phyloP scores from a whole-genome alignment of 92 coral and sea anemone genomes.

The Palythoa caribaeorum region DNA sequence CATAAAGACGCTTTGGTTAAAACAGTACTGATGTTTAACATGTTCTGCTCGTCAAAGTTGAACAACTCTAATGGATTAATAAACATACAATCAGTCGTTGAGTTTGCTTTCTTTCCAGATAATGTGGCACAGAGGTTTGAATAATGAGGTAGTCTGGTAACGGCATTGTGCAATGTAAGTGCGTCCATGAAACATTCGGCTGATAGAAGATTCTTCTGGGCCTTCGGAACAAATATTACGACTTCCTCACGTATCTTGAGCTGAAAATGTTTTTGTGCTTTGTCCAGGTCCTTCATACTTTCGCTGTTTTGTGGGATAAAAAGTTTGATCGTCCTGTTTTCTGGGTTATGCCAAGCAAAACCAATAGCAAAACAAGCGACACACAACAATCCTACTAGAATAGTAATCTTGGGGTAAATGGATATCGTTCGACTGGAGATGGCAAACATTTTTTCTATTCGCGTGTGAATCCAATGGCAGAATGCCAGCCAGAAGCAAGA shows the following conservation, averaged over 20 bases:
- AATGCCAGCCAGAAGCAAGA: constrained; percentile 69
- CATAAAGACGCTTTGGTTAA: constrained; percentile 53
- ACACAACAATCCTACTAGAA: constrained; percentile 49
- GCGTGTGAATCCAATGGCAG: constrained; percentile 72
- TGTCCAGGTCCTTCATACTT: constrained; percentile 72
- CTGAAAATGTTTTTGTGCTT: constrained; percentile 73
- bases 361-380: constrained; percentile 84
- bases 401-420: constrained; percentile 64
- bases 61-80: constrained; percentile 70
- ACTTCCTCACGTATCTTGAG: constrained; percentile 67
- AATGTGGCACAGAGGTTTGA: constrained; percentile 63
- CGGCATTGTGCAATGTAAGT: constrained; percentile 53
- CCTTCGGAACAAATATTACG: constrained; percentile 63
- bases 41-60: constrained; percentile 54
- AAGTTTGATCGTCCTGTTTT: constrained; percentile 84
- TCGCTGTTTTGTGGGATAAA: constrained; percentile 90
- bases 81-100: constrained; percentile 49
- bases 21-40: constrained; percentile 52
- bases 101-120: constrained; percentile 39
- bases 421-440: constrained; percentile 65
- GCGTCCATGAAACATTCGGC: constrained; percentile 59
- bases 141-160: constrained; percentile 55
- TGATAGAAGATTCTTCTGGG: constrained; percentile 51
- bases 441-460: constrained; percentile 61
- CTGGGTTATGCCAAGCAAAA: constrained; percentile 75